Conservation (phyloP, 2,888 invertebrate species). For the Strigamia maritima region DNA sequence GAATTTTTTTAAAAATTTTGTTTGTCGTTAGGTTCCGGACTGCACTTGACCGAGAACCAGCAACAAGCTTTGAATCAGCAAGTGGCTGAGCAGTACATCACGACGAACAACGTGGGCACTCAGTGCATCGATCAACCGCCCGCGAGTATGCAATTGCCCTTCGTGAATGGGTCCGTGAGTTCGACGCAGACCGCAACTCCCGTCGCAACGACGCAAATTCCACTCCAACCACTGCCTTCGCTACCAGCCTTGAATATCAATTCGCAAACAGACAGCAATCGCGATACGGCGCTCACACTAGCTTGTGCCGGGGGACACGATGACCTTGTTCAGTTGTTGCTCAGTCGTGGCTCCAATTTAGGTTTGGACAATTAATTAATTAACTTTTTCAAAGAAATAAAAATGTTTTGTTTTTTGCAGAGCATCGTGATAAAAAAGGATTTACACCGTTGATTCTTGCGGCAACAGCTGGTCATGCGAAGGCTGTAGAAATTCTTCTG, state of each 20-base stretch:
- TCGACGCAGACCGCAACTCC: slow-evolving; percentile 42
- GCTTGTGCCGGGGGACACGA: slow-evolving; percentile 97
- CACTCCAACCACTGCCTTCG: slow-evolving; percentile 42
- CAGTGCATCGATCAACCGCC: slow-evolving; percentile 43
- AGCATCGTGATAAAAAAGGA: slow-evolving; percentile 98
- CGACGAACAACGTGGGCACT: slow-evolving; percentile 42
- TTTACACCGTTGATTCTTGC: slow-evolving; percentile 96
- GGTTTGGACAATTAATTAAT: slow-evolving; percentile 49
- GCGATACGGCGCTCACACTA: slow-evolving; percentile 95
- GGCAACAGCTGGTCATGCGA: slow-evolving; percentile 91
- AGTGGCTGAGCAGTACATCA: slow-evolving; percentile 40
- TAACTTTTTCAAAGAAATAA: background rate
- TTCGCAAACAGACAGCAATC: slow-evolving; percentile 96
- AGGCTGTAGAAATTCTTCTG: slow-evolving; percentile 86
- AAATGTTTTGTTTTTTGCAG: slow-evolving; percentile 57
- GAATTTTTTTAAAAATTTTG: background rate
- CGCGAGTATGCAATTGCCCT: slow-evolving; percentile 21
- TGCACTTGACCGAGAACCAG: background rate
- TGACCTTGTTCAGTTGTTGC: slow-evolving; percentile 86
- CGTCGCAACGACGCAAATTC: slow-evolving; percentile 42
- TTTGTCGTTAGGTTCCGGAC: background rate
- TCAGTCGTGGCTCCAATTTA: slow-evolving; percentile 89
- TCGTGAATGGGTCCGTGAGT: slow-evolving; percentile 36
- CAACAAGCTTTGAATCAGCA: slow-evolving; percentile 19
- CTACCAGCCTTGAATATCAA: slow-evolving; percentile 70